Percentiles rank a stretch among this genome's conserved stretches.
phyloP scores from a whole-genome alignment of 1,140 invertebrate genomes.

The Cyclina sinensis region DNA sequence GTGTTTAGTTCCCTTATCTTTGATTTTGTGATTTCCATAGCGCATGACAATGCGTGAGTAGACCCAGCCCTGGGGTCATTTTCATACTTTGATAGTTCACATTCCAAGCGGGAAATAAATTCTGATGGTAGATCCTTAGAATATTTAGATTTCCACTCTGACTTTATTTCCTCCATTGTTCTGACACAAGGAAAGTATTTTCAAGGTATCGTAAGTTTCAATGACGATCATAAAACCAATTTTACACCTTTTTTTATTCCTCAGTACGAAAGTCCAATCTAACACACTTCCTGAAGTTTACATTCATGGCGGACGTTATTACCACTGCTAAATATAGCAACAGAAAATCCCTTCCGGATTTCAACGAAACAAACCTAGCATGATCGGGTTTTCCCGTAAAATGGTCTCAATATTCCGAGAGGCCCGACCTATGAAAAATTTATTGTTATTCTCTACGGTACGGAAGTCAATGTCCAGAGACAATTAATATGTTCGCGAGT shows the following conservation, averaged over 20 bases:
- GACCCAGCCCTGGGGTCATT: conserved; percentile 34
- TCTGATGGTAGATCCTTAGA: conserved; percentile 41
- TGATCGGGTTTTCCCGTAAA: neutral
- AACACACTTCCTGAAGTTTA: conserved; percentile 18
- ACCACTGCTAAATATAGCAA: conserved; percentile 4
- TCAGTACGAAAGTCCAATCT: neutral
- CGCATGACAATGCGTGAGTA: conserved; percentile 14
- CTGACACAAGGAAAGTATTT: neutral
- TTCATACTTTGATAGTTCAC: conserved; percentile 32
- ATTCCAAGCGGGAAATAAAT: conserved; percentile 62
- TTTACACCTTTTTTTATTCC: neutral
- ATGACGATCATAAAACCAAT: neutral
- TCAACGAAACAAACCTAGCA: neutral
- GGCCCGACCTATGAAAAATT: too few relatives aligned
- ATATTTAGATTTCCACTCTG: conserved; percentile 30
- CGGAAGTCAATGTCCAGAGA: too few relatives aligned
- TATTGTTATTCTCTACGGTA: too few relatives aligned
- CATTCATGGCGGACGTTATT: neutral
- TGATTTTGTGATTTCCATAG: conserved; percentile 3
- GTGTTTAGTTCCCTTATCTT: conserved; percentile 25
- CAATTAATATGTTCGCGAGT: too few relatives aligned
- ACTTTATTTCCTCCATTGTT: conserved; percentile 20
- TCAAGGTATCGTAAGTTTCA: neutral
- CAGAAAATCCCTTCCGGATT: neutral
- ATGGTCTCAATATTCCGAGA: neutral